Evolutionary conservation across 2,888 invertebrate genomes (phyloP).

Genomic region (Drosophila pseudotalamancana): DNA sequence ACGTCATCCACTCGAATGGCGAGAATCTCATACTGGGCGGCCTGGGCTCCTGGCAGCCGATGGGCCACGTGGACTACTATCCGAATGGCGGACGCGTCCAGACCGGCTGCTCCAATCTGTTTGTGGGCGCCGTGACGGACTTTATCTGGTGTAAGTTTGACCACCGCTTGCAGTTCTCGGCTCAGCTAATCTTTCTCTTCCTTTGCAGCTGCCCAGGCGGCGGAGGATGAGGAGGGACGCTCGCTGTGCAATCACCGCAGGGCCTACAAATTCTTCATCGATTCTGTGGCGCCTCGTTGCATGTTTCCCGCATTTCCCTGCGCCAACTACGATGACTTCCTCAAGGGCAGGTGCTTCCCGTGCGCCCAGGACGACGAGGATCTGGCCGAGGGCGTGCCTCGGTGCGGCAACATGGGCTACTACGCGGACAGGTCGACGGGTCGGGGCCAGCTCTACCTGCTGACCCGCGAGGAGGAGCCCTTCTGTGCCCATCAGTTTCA

Average conservation of each 20-base stretch:
- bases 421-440: conserved; percentile 94
- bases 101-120: conserved; percentile 95
- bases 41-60: conserved; percentile 93
- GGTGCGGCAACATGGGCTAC: conserved; percentile 97
- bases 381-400: conserved; percentile 84
- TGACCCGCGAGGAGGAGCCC: conserved; percentile 95
- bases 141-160: conserved; percentile 91
- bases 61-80: conserved; percentile 96
- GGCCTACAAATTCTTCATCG: conserved; percentile 97
- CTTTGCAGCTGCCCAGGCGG: conserved; percentile 85
- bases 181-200: neutral
- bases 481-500: conserved; percentile 97
- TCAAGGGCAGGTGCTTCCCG: conserved; percentile 91
- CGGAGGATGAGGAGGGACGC: conserved; percentile 93
- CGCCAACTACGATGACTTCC: conserved; percentile 92
- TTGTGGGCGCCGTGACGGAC: conserved; percentile 95
- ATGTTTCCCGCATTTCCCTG: conserved; percentile 97
- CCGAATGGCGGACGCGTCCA: conserved; percentile 97
- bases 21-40: conserved; percentile 96
- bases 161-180: neutral
- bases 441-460: conserved; percentile 93
- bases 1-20: conserved; percentile 97
- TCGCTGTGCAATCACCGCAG: conserved; percentile 96
- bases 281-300: conserved; percentile 95
- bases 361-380: conserved; percentile 85